Evolutionary conservation across 2,888 invertebrate species (phyloP).

Genomic region (Apodemia hepburni): DNA sequence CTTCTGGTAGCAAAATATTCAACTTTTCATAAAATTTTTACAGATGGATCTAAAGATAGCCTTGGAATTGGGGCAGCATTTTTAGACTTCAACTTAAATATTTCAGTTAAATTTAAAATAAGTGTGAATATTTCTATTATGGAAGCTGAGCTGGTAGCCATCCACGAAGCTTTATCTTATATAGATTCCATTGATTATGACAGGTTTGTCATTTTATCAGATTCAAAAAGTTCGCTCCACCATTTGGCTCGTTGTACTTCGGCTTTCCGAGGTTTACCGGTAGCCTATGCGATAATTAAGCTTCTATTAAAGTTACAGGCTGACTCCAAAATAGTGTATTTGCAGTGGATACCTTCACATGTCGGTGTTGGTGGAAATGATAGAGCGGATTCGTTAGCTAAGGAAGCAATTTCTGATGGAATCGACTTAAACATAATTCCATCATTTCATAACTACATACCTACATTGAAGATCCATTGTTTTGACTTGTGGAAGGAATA

Average conservation of each 20-base stretch:
- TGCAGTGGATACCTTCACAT: background rate
- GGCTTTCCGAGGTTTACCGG: background rate
- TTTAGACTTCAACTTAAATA: constrained; percentile 14
- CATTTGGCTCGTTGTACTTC: constrained; percentile 15
- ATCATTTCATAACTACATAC: too few relatives aligned
- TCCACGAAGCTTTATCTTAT: background rate
- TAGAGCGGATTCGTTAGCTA: too few relatives aligned
- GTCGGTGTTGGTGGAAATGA: background rate
- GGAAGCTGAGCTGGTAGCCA: background rate
- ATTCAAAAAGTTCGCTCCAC: constrained; percentile 26
- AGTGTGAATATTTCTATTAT: background rate
- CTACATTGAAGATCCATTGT: too few relatives aligned
- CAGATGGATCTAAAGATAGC: constrained; percentile 25
- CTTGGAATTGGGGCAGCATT: constrained; percentile 20
- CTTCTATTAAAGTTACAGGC: background rate
- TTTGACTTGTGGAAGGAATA: too few relatives aligned
- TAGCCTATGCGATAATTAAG: constrained; percentile 16
- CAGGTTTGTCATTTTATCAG: constrained; percentile 24
- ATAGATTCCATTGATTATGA: background rate
- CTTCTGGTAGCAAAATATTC: background rate
- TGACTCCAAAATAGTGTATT: background rate
- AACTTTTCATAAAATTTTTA: constrained; percentile 21
- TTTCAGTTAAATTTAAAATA: background rate
- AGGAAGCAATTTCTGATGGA: too few relatives aligned
- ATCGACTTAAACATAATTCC: too few relatives aligned